Evolutionary conservation across 2,888 invertebrate genomes (phyloP).

Genomic region (Nomada fabriciana): DNA sequence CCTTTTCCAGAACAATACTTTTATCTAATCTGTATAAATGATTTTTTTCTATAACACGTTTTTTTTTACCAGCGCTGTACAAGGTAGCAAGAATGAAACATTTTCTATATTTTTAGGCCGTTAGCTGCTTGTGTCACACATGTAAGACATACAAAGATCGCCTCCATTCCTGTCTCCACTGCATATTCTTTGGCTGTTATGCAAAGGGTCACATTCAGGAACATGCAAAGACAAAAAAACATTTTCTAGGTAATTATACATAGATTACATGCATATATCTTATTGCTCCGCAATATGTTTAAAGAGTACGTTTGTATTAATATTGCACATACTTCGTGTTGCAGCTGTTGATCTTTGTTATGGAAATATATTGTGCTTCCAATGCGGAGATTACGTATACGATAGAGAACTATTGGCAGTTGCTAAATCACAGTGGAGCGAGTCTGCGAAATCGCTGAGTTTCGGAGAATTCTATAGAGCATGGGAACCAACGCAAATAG

Average conservation of each 20-base stretch:
- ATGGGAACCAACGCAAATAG: conserved; percentile 92
- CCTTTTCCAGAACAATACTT: neutral
- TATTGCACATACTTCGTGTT: conserved; percentile 41
- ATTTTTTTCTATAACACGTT: neutral
- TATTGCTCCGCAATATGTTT: neutral
- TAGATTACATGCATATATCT: neutral
- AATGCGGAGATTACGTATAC: conserved; percentile 97
- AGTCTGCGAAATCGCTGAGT: conserved; percentile 82
- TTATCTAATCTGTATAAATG: conserved; percentile 24
- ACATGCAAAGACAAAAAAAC: conserved; percentile 93
- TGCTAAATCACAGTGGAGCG: conserved; percentile 82
- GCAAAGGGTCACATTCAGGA: conserved; percentile 92
- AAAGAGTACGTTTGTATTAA: neutral
- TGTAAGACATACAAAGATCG: conserved; percentile 93
- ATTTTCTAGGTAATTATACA: conserved; percentile 87
- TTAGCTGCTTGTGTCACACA: conserved; percentile 92
- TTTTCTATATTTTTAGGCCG: conserved; percentile 86
- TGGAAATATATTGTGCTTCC: conserved; percentile 95
- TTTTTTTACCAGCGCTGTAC: neutral
- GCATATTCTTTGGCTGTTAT: conserved; percentile 97
- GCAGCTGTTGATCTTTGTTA: conserved; percentile 93
- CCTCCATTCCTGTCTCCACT: conserved; percentile 93
- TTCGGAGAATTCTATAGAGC: conserved; percentile 84
- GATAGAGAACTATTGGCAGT: conserved; percentile 87
- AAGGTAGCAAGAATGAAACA: neutral